phyloP scores from a whole-genome alignment of 2,113 vertebrate genomes.

The Sisor rabdophorus region DNA sequence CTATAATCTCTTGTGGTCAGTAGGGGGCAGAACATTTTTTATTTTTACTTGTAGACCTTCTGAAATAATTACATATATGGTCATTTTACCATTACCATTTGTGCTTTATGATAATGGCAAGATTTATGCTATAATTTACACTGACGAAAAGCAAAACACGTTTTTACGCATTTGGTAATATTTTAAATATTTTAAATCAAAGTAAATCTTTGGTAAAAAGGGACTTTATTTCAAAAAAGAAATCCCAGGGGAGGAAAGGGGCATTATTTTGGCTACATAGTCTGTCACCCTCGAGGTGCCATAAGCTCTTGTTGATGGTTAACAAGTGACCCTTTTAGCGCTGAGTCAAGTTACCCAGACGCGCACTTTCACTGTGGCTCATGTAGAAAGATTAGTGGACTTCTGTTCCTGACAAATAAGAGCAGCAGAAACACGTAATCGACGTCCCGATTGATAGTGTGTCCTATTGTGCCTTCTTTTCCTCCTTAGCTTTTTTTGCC shows the following conservation, averaged over 20 bases:
- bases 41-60: neutral
- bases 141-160: neutral
- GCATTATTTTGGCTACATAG: constrained; percentile 35
- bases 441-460: constrained; percentile 46
- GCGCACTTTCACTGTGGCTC: constrained; percentile 46
- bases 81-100: neutral
- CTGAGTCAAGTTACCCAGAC: constrained; percentile 37
- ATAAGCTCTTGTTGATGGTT: constrained; percentile 32
- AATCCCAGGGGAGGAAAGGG: neutral
- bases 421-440: constrained; percentile 37
- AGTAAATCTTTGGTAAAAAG: neutral
- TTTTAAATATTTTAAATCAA: neutral
- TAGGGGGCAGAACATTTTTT: constrained; percentile 29
- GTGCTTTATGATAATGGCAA: too few species aligned
- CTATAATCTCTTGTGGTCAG: neutral
- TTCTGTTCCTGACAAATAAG: constrained; percentile 29
- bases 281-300: constrained; percentile 31
- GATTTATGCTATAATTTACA: neutral
- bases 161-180: neutral
- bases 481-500: constrained; percentile 22
- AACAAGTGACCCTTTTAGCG: constrained; percentile 35
- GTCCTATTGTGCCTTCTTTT: constrained; percentile 32
- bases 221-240: neutral
- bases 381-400: constrained; percentile 39
- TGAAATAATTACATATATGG: neutral